phyloP scores from a whole-genome alignment of 2,113 vertebrate genomes.

The Macquaria ambigua region DNA sequence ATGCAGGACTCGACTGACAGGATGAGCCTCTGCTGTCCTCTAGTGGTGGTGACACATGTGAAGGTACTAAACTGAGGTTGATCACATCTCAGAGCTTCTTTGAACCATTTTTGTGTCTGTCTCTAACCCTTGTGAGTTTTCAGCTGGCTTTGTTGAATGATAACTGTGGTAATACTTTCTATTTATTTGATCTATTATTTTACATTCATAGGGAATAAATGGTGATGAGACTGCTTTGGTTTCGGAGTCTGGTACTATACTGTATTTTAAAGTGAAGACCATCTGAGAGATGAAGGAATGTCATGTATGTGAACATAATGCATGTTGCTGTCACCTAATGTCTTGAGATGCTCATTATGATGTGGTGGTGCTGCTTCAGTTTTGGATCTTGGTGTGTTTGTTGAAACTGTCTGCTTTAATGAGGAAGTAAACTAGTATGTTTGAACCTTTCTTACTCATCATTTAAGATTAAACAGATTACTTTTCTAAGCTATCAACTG shows the following conservation, averaged over 20 bases:
- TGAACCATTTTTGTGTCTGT: constrained; percentile 10
- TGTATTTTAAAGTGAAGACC: constrained; percentile 32
- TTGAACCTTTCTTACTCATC: constrained; percentile 13
- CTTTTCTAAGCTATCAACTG: constrained; percentile 59
- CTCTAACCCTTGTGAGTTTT: background rate
- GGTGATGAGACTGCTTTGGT: background rate
- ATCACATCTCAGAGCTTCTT: background rate
- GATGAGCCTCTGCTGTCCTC: constrained; percentile 46
- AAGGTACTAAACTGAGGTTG: background rate
- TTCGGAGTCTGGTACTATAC: background rate
- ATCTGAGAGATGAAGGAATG: constrained; percentile 16
- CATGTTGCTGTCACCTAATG: constrained; percentile 33
- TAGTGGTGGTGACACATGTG: constrained; percentile 44
- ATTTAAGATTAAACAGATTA: constrained; percentile 3
- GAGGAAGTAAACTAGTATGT: constrained; percentile 12
- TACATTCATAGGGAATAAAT: background rate
- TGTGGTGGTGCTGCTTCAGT: constrained; percentile 28
- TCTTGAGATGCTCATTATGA: constrained; percentile 21
- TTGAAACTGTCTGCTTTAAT: constrained; percentile 21
- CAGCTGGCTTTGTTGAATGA: background rate
- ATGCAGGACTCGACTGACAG: background rate
- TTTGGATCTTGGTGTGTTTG: constrained; percentile 3
- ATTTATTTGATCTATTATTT: constrained; percentile 56
- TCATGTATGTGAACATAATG: constrained; percentile 4
- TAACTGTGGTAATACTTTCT: constrained; percentile 16